Evolutionary conservation across 2,888 invertebrate genomes (phyloP).

Genomic region (Merodon equestris): DNA sequence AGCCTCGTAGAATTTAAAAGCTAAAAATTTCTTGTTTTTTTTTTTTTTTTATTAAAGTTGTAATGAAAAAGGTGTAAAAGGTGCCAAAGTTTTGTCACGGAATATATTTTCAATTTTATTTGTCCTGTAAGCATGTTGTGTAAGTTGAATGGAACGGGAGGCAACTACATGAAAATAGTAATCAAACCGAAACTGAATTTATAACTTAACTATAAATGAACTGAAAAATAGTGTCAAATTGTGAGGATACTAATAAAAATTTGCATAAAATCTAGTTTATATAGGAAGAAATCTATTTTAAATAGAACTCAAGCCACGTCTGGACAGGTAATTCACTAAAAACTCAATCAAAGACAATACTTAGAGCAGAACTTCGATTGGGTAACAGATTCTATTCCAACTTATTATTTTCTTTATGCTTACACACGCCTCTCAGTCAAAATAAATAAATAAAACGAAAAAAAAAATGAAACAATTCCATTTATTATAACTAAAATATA

Average conservation of each 20-base stretch:
- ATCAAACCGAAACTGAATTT: background rate
- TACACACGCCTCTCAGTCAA: constrained; percentile 60
- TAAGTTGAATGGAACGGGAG: constrained; percentile 49
- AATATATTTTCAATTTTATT: constrained; percentile 22
- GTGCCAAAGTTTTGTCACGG: too few relatives aligned
- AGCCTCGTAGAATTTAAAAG: constrained; percentile 10
- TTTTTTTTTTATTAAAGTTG: constrained; percentile 36
- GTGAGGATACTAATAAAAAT: constrained; percentile 41
- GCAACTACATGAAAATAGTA: constrained; percentile 41
- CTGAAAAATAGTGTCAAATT: constrained; percentile 68
- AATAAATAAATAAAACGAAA: constrained; percentile 23
- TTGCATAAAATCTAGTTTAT: constrained; percentile 26
- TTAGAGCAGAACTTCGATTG: constrained; percentile 34
- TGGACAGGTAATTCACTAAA: constrained; percentile 52
- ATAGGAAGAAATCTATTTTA: constrained; percentile 24
- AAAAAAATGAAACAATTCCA: constrained; percentile 61
- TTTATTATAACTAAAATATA: constrained; percentile 66
- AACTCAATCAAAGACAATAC: constrained; percentile 36
- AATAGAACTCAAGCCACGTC: constrained; percentile 35
- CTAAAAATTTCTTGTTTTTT: constrained; percentile 30
- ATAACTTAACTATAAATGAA: constrained; percentile 40
- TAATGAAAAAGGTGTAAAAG: too few relatives aligned
- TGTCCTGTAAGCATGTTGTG: constrained; percentile 30
- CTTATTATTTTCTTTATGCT: constrained; percentile 61
- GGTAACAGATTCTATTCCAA: constrained; percentile 64